A percentile compares a stretch with the other conserved stretches of the same genome.
Evolutionary conservation across 35 echinoderm and acorn worm genomes (phyloP).

Genomic region (Diadema setosum): DNA sequence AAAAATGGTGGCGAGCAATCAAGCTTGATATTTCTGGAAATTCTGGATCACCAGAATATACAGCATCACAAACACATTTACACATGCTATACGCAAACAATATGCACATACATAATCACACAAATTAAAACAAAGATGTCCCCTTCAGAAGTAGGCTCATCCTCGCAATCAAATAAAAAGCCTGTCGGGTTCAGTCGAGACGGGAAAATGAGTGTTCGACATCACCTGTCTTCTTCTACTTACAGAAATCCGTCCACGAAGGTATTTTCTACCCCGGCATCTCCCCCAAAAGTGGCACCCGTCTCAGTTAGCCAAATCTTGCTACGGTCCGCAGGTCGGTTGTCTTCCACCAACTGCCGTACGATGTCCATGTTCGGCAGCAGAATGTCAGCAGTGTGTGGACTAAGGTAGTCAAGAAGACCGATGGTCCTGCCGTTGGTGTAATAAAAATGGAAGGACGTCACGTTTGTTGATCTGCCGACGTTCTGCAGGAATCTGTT

Average conservation of each 20-base stretch:
- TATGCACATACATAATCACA: no score
- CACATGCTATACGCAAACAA: no score
- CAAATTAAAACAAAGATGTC: no score
- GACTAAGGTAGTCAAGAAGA: background rate
- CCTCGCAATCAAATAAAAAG: no score
- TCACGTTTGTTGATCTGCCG: background rate
- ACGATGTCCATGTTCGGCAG: background rate
- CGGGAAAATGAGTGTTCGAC: no score
- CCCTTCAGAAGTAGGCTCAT: no score
- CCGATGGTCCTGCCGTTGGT: background rate
- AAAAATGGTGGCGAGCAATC: no score
- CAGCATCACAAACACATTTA: no score
- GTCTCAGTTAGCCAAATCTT: constrained; percentile 2
- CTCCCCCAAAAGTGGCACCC: background rate
- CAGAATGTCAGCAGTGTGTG: background rate
- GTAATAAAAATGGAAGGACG: constrained; percentile 6
- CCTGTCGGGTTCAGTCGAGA: no score
- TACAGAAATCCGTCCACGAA: background rate
- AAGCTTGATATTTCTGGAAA: no score
- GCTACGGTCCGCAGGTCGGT: background rate
- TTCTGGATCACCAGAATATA: no score
- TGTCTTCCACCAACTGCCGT: background rate
- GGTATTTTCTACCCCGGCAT: background rate
- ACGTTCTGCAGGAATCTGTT: background rate
- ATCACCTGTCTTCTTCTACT: no score